A percentile compares a stretch with the other conserved stretches of the same genome.
These are phyloP conservation scores for Spea bombifrons DNA, from an alignment of 2,113 vertebrate species.

Conservation along the genomic window DNA sequence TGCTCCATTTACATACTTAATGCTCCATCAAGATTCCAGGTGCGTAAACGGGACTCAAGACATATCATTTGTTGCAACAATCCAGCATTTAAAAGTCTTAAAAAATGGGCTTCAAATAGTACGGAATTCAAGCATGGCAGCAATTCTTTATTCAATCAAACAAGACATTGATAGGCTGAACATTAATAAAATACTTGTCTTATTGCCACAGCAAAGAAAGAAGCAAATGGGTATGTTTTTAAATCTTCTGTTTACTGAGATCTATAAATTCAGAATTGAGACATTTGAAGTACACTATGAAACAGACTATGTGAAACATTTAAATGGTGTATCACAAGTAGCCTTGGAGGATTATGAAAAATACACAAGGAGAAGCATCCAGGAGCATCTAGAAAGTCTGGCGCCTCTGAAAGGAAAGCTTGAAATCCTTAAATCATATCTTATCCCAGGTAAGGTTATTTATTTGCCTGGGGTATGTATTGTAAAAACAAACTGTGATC, in stretches of 20 bases:
- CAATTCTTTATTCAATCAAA: slow-evolving; percentile 76
- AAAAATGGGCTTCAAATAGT: slow-evolving; percentile 61
- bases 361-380: background rate
- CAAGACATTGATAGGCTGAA: slow-evolving; percentile 71
- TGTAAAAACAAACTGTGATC: too few species aligned
- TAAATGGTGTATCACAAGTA: background rate
- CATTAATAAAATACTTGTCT: slow-evolving; percentile 64
- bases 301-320: slow-evolving; percentile 47
- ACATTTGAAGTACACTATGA: slow-evolving; percentile 48
- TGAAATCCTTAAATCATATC: slow-evolving; percentile 68
- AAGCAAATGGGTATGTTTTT: slow-evolving; percentile 65
- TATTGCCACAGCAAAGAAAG: slow-evolving; percentile 65
- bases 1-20: slow-evolving; percentile 58
- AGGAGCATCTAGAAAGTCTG: slow-evolving; percentile 65
- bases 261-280: slow-evolving; percentile 76
- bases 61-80: slow-evolving; percentile 44
- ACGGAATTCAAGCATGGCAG: slow-evolving; percentile 57
- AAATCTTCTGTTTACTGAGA: slow-evolving; percentile 75
- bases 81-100: slow-evolving; percentile 47
- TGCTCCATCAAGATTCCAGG: slow-evolving; percentile 52
- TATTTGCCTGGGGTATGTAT: too few species aligned
- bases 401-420: slow-evolving; percentile 73
- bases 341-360: background rate
- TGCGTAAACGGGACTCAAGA: slow-evolving; percentile 22
- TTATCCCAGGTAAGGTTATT: slow-evolving; percentile 79